Conservation (phyloP, 2,888 invertebrate genomes). For the Eupithecia pulchellata region DNA sequence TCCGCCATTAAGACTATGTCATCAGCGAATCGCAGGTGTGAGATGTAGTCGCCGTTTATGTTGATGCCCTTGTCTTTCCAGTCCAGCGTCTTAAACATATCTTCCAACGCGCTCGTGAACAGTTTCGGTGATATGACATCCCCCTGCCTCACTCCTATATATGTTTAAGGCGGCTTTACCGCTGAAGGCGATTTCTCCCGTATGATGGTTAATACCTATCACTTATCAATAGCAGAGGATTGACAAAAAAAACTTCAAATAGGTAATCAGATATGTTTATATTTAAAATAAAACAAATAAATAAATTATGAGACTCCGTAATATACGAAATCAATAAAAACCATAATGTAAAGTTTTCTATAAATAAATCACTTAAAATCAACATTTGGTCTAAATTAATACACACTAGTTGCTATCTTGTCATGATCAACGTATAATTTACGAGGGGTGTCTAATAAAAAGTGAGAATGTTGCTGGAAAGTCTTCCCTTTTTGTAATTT, state of each 20-base stretch:
- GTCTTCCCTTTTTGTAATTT: too few relatives aligned
- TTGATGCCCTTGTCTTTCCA: too few relatives aligned
- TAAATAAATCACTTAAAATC: slow-evolving; percentile 59
- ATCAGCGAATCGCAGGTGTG: too few relatives aligned
- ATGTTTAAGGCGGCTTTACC: too few relatives aligned
- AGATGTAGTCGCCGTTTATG: too few relatives aligned
- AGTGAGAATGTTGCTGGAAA: too few relatives aligned
- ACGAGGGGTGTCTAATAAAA: too few relatives aligned
- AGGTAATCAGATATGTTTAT: slow-evolving; percentile 54
- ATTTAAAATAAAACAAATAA: slow-evolving; percentile 65
- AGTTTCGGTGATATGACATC: too few relatives aligned
- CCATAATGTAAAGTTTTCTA: slow-evolving; percentile 41
- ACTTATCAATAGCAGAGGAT: not conserved
- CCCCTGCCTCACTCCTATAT: too few relatives aligned
- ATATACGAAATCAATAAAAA: slow-evolving; percentile 71
- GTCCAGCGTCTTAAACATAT: too few relatives aligned
- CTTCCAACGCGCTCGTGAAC: too few relatives aligned
- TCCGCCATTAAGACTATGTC: too few relatives aligned
- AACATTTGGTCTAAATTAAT: slow-evolving; percentile 65
- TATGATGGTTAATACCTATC: not conserved
- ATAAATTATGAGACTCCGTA: slow-evolving; percentile 75
- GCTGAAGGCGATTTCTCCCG: not conserved
- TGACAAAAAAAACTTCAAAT: slow-evolving; percentile 4
- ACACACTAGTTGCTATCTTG: slow-evolving; percentile 60
- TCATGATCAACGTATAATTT: slow-evolving; percentile 68